Evolutionary conservation across 2,888 invertebrate species (phyloP), one percentile per base, ranked within the genome.

Genomic region (Ophion ellenae): DNA sequence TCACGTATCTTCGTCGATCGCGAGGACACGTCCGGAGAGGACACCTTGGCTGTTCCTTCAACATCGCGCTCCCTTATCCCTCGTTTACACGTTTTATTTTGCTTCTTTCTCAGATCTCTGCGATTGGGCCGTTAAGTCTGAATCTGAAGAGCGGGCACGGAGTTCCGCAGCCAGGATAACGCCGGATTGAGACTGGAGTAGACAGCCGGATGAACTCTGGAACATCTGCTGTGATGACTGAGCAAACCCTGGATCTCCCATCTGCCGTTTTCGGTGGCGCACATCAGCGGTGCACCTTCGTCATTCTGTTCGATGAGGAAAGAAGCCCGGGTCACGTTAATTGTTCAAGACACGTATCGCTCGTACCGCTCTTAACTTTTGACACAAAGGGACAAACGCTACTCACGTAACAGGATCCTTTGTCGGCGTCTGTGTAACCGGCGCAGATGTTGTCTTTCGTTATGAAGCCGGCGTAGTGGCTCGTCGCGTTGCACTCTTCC

Each of bases 251-350:
- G 95, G 70, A 96, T 93, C 90, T 96, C 95, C 96, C 96, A 96
- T 75, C 94, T 93, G 57, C 94, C 94, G 4, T 94, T 93, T 81
- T 95, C 95, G 67, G 94, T 95, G 89, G 95, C 94, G 89, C 96
- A 96, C 95, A 96, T 96, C 81, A 96, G 90, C 11, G 96, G 96
- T 28, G 96, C 95, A n/a, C 96, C 96, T 92, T 96, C 96, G 88
- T 96, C 96, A 89, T 96, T 96, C 96, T 96, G 90, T 63, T 61
- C 2, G 2, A 32, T 45, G 9, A 7, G 0, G n/a, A 3, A 63
- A 32, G 0, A 36, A 20, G 20, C 17, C 53, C 2, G 32, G 20
- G 1, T 32, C 32, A 28, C 9, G 17, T 24, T 47, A 28, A 53
- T 17, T 17, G 17, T 24, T 1, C 11, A 14, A 6, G 14, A 32